Evolutionary conservation across 2,797 vertebrate species (phyloP), one percentile per base, ranked within the genome.

Genomic region (Myiotriccus ornatus): DNA sequence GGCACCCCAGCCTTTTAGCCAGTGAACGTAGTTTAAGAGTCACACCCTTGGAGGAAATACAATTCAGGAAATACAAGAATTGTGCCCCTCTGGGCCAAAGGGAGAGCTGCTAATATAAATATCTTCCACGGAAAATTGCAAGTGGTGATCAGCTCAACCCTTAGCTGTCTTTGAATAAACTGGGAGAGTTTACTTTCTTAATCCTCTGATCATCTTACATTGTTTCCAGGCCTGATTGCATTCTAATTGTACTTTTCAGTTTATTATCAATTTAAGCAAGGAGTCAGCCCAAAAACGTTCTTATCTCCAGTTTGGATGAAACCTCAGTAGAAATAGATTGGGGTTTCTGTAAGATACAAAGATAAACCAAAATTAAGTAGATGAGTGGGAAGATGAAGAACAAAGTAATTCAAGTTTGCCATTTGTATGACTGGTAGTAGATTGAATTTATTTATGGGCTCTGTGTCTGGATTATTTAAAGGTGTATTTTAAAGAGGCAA

Each of bases 391-490:
- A 75, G 35, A 52, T 32, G 50, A 89, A 87, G 41, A 73, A 53
- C 9, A 21, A 91, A 87, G 23, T 50, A 77, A 62, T 75, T 71
- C 14, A 71, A 59, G 14, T 57, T 83, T 87, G n/a, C 37, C 8
- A 6, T 74, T 88, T 89, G 34, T 68, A 35, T 68, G 64, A 24
- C 46, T 30, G 27, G 20, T 59, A 39, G 46, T 74, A 84, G 62
- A 41, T 30, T 37, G 47, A 83, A 78, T 23, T 83, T 69, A 78
- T 91, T 82, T 94, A n/a, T 10, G 14, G 59, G 7, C 18, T 91
- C 30, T 63, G 32, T 47, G 21, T 46, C 34, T 88, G 50, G 50
- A 71, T 77, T 93, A 75, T 75, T 89, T 90, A 37, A 84, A 69
- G 28, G 55, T 62, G 41, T 30, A 56, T 82, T 91, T 88, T 76